Conservation (phyloP, 2,113 vertebrate genomes). For the Trematocara zebra region DNA sequence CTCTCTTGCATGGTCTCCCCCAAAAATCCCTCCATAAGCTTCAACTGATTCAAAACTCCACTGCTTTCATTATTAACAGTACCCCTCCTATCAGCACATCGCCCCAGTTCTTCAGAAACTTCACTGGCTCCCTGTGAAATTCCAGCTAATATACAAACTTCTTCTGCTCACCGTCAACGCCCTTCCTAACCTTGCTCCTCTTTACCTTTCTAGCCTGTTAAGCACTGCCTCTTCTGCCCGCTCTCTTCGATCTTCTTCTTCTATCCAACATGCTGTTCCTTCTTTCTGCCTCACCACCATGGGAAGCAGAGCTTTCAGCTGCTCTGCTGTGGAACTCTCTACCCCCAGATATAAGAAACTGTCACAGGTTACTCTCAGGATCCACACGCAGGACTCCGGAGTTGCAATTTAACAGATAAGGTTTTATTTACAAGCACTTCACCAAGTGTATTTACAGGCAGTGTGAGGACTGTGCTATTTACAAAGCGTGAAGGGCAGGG, state of each 20-base stretch:
- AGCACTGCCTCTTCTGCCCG: background rate
- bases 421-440: background rate
- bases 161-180: background rate
- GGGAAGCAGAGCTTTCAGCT: background rate
- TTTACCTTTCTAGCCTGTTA: background rate
- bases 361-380: background rate
- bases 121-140: background rate
- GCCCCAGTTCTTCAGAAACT: background rate
- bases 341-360: background rate
- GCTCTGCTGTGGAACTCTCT: background rate
- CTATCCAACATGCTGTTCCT: background rate
- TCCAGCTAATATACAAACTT: background rate
- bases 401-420: background rate
- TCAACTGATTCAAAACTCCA: background rate
- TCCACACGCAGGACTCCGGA: background rate
- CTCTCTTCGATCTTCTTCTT: background rate
- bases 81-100: background rate
- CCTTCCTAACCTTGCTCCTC: background rate
- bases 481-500: background rate
- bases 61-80: background rate
- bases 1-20: background rate
- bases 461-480: background rate
- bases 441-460: background rate
- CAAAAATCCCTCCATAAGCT: background rate
- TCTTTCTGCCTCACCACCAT: background rate